Evolutionary conservation across 1,140 invertebrate genomes (phyloP).

Genomic region (Bombus difficillimus): DNA sequence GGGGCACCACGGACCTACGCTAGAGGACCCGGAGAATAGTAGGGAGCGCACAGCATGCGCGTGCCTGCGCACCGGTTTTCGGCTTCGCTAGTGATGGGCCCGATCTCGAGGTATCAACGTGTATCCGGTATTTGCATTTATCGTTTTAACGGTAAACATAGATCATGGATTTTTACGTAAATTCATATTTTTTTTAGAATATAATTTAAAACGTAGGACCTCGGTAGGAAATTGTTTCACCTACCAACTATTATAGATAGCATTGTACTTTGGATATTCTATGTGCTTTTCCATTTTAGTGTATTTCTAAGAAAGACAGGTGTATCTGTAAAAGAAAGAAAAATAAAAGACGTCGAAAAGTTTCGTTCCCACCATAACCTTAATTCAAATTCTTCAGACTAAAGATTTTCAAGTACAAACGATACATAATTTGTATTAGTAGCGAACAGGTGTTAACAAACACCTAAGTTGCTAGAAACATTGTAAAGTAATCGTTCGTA

Average conservation of each 20-base stretch:
- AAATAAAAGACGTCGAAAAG: rapidly evolving
- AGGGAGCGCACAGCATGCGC: conserved; percentile 11
- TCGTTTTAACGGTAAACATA: not conserved
- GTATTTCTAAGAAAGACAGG: not conserved
- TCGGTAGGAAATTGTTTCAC: not conserved
- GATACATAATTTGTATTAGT: no score
- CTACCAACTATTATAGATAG: not conserved
- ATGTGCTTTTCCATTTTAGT: not conserved
- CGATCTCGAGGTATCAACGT: not conserved
- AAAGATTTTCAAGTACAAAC: no score
- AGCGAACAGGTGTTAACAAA: no score
- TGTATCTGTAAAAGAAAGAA: no score
- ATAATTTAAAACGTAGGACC: not conserved
- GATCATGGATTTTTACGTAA: not conserved
- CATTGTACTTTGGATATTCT: not conserved
- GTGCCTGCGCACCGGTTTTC: conserved; percentile 50
- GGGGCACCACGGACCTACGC: conserved; percentile 13
- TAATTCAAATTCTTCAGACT: no score
- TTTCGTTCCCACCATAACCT: no score
- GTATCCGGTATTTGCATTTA: rapidly evolving
- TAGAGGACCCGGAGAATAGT: conserved; percentile 22
- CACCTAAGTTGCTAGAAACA: no score
- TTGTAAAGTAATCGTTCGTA: no score
- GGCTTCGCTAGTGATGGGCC: conserved; percentile 44
- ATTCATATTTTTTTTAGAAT: not conserved